Evolutionary conservation across 1,140 invertebrate species (phyloP), one percentile per base, ranked within the genome.

Genomic region (Pteromalus puparum): DNA sequence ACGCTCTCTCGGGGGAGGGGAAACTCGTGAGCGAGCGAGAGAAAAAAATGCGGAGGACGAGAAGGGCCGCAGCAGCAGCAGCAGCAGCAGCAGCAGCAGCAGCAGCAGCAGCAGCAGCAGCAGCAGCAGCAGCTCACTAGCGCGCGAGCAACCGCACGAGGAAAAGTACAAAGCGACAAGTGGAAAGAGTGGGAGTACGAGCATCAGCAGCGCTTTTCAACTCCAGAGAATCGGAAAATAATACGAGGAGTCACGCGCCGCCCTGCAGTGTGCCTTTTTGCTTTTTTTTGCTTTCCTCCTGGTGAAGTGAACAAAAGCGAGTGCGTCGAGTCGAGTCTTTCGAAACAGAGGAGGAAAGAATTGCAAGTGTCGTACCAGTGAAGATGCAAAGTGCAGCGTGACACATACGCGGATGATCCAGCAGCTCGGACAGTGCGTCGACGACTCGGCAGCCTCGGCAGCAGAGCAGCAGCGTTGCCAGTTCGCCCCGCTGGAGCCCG

Each of bases 391-490:
- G 75, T 24, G 9, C 34, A 75, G 72, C 46, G 68, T 80, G 53
- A 61, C 53, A 61, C 15, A 61, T 18, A 61, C 30, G 75, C 48
- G n/a, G 70, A n/a, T 24, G 34, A 46, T 34, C 28, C 75, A n/a
- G 75, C n/a, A 38, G 15, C 28, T 15, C 10, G 7, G 42, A 77
- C 10, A 53, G 42, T 21, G 18, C 24, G 0, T 30, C 67, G 26
- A 30, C 24, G 10, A n/a, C n/a, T n/a, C n/a, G n/a, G n/a, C n/a
- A n/a, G n/a, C n/a, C n/a, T n/a, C n/a, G n/a, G n/a, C n/a, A n/a
- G n/a, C n/a, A n/a, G n/a, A 13, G 10, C n/a, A 68, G 21, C 84
- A 77, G n/a, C 79, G 84, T 81, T 79, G 76, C 82, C 82, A 46
- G 73, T 28, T 78, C 84, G 26, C 13, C n/a, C 21, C 79, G 68